Evolutionary conservation across 2,888 invertebrate genomes (phyloP), one percentile per base, ranked within the genome.

Genomic region (Subacronicta megacephala): DNA sequence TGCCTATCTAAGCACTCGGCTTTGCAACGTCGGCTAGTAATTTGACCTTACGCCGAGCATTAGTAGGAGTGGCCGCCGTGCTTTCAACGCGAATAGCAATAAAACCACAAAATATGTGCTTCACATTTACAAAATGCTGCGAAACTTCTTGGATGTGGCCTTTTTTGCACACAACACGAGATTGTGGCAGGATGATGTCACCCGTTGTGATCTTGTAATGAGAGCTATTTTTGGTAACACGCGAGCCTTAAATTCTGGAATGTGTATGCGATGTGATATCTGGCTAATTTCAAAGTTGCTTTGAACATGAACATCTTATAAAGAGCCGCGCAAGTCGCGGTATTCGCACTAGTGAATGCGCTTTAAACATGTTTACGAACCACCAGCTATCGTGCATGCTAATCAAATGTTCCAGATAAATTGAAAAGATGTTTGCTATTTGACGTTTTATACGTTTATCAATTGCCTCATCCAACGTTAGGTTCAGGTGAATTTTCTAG

Each of bases 11-110:
- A 90, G 86, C 85, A 81, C 82, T 83, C 59, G 74, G 70, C 80
- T 78, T 80, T 70, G 82, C 77, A 76, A 75, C 80, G 73, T 77
- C 64, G 77, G 82, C 83, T 76, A 84, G 90, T 90, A 90, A 91
- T 90, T 90, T 90, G 90, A 90, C 87, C 90, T 88, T 81, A 84
- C 81, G 85, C 84, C 83, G 79, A 75, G 84, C 86, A 89, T 89
- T 89, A 90, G 90, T 84, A 83, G 84, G 85, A 84, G 87, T 84
- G 87, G 81, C 80, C 79, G 78, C 79, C 80, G 81, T 79, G 85
- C 88, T 89, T 86, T 89, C 90, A 88, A 86, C 85, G 83, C 81
- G 80, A 82, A 78, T 80, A 80, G 78, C 83, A 89, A 90, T 85
- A 88, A 88, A 87, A 88, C 87, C 84, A 84, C 83, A 81, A 85